phyloP scores from a whole-genome alignment of 2,113 vertebrate species.

The Heterocephalus glaber region DNA sequence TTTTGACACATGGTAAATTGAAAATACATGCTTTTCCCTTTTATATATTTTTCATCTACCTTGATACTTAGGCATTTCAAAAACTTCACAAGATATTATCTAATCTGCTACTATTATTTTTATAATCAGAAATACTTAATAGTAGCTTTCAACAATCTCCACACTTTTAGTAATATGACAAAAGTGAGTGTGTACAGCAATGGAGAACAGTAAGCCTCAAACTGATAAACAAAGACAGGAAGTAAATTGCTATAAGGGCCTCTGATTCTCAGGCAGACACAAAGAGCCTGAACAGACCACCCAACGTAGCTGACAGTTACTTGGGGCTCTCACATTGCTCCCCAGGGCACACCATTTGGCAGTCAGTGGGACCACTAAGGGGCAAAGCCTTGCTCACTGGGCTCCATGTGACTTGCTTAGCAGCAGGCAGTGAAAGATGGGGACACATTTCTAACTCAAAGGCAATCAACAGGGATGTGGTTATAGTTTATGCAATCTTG shows the following conservation, averaged over 20 bases:
- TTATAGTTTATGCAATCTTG: fast-evolving
- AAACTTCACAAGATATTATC: background rate
- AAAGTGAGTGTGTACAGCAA: background rate
- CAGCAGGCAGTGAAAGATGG: too few relatives aligned
- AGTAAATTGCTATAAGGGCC: background rate
- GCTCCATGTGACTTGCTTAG: background rate
- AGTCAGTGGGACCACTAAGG: fast-evolving
- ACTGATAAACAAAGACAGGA: background rate
- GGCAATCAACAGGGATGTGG: background rate
- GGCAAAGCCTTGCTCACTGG: fast-evolving
- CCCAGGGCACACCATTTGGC: fast-evolving
- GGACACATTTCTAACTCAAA: background rate
- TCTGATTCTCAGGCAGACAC: background rate
- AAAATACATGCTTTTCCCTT: background rate
- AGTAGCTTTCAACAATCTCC: background rate
- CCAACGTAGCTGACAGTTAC: background rate
- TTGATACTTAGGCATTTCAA: background rate
- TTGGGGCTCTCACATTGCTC: fast-evolving
- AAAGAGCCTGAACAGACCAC: background rate
- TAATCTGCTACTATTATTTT: background rate
- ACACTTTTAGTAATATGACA: background rate
- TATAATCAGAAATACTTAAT: background rate
- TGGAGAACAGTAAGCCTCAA: background rate
- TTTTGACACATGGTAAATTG: background rate
- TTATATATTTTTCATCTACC: background rate